A percentile compares a stretch with the other conserved stretches of the same genome.
phyloP scores from a whole-genome alignment of 1,140 invertebrate genomes.

The Apis laboriosa region DNA sequence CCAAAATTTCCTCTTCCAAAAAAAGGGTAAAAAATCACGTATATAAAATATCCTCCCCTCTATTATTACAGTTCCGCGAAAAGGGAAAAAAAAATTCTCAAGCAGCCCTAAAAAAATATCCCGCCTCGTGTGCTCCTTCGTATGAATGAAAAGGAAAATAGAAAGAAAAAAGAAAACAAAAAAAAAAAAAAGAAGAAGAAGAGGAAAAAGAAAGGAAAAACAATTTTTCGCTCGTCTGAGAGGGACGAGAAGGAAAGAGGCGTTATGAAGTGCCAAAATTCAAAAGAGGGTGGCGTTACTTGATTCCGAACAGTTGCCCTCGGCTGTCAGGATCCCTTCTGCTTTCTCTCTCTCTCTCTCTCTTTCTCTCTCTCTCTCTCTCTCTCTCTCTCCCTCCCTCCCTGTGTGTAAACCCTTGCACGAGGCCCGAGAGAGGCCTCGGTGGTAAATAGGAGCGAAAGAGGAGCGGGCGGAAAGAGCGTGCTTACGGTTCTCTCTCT shows the following conservation, averaged over 20 bases:
- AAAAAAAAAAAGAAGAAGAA: not conserved
- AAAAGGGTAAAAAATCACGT: too few relatives aligned
- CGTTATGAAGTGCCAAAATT: conserved; percentile 37
- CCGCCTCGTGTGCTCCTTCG: too few relatives aligned
- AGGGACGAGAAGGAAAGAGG: not conserved
- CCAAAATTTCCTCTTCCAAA: too few relatives aligned
- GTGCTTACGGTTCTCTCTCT: conserved; percentile 55
- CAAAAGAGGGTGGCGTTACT: conserved; percentile 42
- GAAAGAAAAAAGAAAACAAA: not conserved
- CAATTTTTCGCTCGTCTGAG: not conserved
- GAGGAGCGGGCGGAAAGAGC: conserved; percentile 46
- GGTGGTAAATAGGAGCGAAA: conserved; percentile 57
- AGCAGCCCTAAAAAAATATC: not conserved
- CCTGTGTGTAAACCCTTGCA: conserved; percentile 8
- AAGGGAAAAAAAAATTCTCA: too few relatives aligned
- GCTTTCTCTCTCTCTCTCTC: too few relatives aligned
- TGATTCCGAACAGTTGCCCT: conserved; percentile 62
- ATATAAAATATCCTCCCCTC: too few relatives aligned
- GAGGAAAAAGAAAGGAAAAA: not conserved
- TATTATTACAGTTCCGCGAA: too few relatives aligned
- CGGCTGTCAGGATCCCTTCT: conserved; percentile 24
- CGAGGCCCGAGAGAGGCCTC: conserved; percentile 21
- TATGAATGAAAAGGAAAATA: too few relatives aligned
- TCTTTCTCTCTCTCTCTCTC: too few relatives aligned
- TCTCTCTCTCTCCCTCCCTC: too few relatives aligned